Conservation (phyloP, 2,113 vertebrate species). For the Himantopus leucocephalus region DNA sequence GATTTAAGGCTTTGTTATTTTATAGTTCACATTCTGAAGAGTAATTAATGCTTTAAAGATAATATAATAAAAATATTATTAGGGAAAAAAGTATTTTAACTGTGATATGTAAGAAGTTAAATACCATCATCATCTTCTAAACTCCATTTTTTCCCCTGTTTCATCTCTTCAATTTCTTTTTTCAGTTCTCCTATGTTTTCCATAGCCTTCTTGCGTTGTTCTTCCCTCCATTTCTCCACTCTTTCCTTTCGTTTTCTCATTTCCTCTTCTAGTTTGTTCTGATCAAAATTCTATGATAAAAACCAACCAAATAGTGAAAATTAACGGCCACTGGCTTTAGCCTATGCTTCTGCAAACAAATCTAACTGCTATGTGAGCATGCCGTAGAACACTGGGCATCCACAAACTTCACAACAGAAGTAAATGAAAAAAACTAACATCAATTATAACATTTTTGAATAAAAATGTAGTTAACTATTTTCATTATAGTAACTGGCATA, state of each 20-base stretch:
- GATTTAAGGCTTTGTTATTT: background rate
- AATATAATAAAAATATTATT: too few species aligned
- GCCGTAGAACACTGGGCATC: background rate
- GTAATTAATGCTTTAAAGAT: background rate
- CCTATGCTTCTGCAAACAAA: background rate
- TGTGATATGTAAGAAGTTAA: background rate
- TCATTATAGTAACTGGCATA: background rate
- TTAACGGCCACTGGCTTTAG: background rate
- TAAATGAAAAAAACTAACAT: background rate
- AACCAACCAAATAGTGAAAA: background rate
- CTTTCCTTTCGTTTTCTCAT: slow-evolving; percentile 99
- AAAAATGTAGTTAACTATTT: background rate
- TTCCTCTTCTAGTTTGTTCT: slow-evolving; percentile 98
- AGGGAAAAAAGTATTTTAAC: background rate
- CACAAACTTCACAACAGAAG: background rate
- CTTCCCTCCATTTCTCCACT: slow-evolving; percentile 97
- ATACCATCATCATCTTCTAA: slow-evolving; percentile 97
- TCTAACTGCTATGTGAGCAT: background rate
- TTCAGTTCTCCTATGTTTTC: slow-evolving; percentile 97
- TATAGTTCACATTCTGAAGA: background rate
- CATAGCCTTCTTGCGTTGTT: slow-evolving; percentile 96
- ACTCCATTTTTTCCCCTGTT: slow-evolving; percentile 98
- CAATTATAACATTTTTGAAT: background rate
- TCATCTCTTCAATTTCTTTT: slow-evolving; percentile 97
- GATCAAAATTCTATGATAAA: slow-evolving; percentile 90